Evolutionary conservation across 30 jellyfish, hydroid and myxozoan genomes (phyloP), one percentile per base, ranked within the genome.

Genomic region (Nemopilema nomurai): DNA sequence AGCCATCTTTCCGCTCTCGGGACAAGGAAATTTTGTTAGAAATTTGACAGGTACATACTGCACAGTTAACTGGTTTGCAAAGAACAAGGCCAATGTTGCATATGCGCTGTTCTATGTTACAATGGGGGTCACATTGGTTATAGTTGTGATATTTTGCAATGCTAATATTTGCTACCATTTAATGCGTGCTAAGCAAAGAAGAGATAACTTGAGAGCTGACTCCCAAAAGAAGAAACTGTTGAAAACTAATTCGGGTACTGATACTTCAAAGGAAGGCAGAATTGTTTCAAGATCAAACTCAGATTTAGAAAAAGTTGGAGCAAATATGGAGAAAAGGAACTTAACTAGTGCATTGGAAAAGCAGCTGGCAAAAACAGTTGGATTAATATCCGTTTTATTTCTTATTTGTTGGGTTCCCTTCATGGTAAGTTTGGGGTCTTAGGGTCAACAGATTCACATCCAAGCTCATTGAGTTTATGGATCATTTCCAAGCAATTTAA

Each of bases 61-160:
- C 74, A 86, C 95, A 0, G 71, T 86, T 25, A 78, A 86, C 72
- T 86, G 95, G 95, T 86, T 86, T 77, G 95, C 95, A 17, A 77
- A 65, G 51, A 51, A 33, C 51, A 77, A 24, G 8, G 95, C 31
- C 18, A 86, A 86, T 71, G 70, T 86, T 16, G 95, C 89, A 7
- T 86, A 49, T 77, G 89, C 95, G 16, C 32, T 86, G 24, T 86
- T 67, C 31, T 86, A 86, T 71, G 86, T 53, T 17, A 16, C 68
- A n/a, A 31, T 86, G 72, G 95, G 95, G 51, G 49, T 76, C 0
- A 22, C 30, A 18, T 62, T 86, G 67, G 49, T 86, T 16, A 79
- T 67, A 0, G 29, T 78, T 0, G 76, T 76, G 20, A 51, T 86
- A 51, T 50, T 52, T 66, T 86, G 95, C 51, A 86, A 86, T 26